Conservation (phyloP, 2,113 vertebrate species). For the Gadus chalcogrammus region DNA sequence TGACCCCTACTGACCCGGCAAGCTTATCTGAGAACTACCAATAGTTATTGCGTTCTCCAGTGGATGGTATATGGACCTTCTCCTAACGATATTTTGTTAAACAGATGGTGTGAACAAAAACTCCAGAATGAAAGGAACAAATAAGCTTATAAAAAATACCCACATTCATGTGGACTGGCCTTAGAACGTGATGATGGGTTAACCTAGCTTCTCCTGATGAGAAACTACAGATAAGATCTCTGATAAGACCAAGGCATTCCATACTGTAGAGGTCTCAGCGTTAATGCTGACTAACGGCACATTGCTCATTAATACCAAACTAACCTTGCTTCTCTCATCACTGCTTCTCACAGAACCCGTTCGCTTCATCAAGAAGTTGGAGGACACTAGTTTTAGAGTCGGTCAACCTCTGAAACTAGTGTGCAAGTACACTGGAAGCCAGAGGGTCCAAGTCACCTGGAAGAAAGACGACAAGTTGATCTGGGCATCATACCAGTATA, state of each 20-base stretch:
- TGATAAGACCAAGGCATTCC: too few relatives aligned
- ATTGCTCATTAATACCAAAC: constrained; percentile 23
- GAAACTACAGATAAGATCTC: too few relatives aligned
- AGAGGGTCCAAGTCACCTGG: constrained; percentile 76
- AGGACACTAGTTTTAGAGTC: constrained; percentile 75
- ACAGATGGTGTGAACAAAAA: too few relatives aligned
- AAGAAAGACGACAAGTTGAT: constrained; percentile 70
- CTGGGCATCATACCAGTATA: constrained; percentile 33
- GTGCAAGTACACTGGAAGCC: constrained; percentile 86
- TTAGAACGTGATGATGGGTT: too few relatives aligned
- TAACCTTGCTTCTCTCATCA: constrained; percentile 31
- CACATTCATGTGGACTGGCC: neutral
- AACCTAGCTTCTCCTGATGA: too few relatives aligned
- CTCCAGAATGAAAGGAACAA: too few relatives aligned
- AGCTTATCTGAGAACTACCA: too few relatives aligned
- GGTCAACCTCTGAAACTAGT: constrained; percentile 81
- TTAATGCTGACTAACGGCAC: constrained; percentile 24
- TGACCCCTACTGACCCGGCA: too few relatives aligned
- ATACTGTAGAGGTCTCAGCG: too few relatives aligned
- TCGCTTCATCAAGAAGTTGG: constrained; percentile 86
- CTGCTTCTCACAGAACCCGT: constrained; percentile 23
- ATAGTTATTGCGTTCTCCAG: too few relatives aligned
- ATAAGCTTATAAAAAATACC: constrained; percentile 49
- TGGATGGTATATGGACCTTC: too few relatives aligned
- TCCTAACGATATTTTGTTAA: too few relatives aligned